These are phyloP conservation scores for Echeneis naucrates DNA, from an alignment of 2,797 vertebrate genomes.

Conservation along the genomic window DNA sequence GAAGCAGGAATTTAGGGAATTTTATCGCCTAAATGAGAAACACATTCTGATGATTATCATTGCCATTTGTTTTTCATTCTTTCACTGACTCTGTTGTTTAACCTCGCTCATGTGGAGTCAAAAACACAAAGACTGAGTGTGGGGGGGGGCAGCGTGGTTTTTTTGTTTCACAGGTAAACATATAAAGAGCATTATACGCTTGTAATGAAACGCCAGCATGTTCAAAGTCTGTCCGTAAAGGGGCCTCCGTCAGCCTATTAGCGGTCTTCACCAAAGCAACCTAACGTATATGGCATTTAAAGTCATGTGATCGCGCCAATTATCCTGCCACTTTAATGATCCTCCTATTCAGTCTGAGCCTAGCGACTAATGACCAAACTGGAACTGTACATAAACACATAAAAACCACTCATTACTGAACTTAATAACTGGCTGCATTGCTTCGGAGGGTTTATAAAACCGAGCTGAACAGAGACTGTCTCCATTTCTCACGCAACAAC, in stretches of 20 bases:
- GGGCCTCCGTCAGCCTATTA: constrained; percentile 43
- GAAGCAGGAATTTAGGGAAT: constrained; percentile 34
- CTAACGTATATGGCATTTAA: constrained; percentile 49
- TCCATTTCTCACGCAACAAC: constrained; percentile 78
- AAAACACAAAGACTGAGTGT: neutral
- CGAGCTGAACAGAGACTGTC: constrained; percentile 67
- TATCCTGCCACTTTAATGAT: constrained; percentile 57
- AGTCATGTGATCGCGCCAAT: constrained; percentile 43
- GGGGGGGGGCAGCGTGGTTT: neutral
- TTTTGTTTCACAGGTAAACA: constrained; percentile 3
- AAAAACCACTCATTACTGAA: constrained; percentile 59
- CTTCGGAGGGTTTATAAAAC: constrained; percentile 68
- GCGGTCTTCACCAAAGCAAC: constrained; percentile 53
- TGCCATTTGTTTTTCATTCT: constrained; percentile 17
- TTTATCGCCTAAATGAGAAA: constrained; percentile 18
- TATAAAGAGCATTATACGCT: neutral
- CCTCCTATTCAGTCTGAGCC: constrained; percentile 52
- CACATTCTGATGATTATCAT: constrained; percentile 21
- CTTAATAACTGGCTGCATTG: constrained; percentile 70
- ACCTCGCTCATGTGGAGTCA: neutral
- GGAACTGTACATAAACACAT: constrained; percentile 67
- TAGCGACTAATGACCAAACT: constrained; percentile 77
- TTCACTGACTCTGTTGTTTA: constrained; percentile 19
- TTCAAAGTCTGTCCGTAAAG: constrained; percentile 23
- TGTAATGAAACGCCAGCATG: constrained; percentile 10